Evolutionary conservation across 2,797 vertebrate genomes (phyloP).

Genomic region (Tenualosa ilisha): DNA sequence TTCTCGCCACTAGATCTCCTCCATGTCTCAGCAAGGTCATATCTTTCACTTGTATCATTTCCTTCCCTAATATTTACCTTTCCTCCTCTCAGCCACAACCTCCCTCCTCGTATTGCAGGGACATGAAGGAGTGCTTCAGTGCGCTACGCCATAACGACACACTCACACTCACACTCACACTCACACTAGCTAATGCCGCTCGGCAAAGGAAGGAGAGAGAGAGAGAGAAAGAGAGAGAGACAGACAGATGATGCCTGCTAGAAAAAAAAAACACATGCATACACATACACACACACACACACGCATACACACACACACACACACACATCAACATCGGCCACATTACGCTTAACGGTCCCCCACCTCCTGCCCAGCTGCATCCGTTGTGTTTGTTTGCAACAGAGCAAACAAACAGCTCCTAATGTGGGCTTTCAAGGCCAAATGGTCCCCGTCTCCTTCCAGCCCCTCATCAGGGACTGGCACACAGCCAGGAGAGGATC

Average conservation of each 20-base stretch:
- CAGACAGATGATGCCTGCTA: not conserved
- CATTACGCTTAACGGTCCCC: not conserved
- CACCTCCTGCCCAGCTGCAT: not conserved
- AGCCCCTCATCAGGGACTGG: constrained; percentile 15
- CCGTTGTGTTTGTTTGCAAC: constrained; percentile 4
- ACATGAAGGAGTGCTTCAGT: too few relatives aligned
- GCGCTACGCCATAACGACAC: not conserved
- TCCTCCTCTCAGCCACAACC: not conserved
- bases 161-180: not conserved
- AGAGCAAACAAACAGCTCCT: not conserved
- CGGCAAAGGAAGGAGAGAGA: too few relatives aligned
- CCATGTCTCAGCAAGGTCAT: not conserved
- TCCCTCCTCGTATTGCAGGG: not conserved
- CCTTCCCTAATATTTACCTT: not conserved
- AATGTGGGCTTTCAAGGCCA: not conserved
- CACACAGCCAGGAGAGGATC: not conserved
- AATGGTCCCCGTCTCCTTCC: not conserved
- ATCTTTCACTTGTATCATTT: not conserved
- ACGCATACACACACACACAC: not conserved
- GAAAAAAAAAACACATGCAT: not conserved
- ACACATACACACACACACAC: not conserved
- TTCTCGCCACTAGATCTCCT: not conserved
- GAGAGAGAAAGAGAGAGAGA: too few relatives aligned
- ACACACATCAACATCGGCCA: not conserved
- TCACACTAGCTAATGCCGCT: not conserved